Conservation (phyloP, 2,888 invertebrate genomes). For the Stegana nigrithorax region DNA sequence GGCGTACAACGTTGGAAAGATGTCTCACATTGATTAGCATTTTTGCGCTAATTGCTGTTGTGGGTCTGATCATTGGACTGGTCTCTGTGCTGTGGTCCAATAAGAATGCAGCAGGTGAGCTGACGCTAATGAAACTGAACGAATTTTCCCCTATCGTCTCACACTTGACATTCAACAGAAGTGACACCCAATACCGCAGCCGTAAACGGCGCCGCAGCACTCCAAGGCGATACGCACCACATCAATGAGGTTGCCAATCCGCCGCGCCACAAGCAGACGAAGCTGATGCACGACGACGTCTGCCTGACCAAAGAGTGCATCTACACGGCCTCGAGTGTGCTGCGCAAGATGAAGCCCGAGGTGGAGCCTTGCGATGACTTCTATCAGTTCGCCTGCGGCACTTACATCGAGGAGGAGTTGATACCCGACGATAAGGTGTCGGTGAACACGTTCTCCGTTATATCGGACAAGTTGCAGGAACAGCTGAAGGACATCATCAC, state of each 20-base stretch:
- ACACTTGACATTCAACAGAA: conserved; percentile 31
- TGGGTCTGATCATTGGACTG: conserved; percentile 74
- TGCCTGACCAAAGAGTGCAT: conserved; percentile 85
- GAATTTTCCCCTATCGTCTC: not conserved
- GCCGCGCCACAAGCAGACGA: too few species aligned
- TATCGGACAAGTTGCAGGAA: conserved; percentile 68
- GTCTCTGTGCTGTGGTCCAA: conserved; percentile 70
- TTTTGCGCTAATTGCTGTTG: conserved; percentile 73
- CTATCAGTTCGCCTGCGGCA: conserved; percentile 81
- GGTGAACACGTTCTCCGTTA: conserved; percentile 68
- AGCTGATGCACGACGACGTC: conserved; percentile 64
- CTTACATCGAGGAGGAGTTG: conserved; percentile 75
- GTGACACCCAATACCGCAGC: conserved; percentile 26
- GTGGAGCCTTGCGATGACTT: conserved; percentile 84
- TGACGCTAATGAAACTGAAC: not conserved
- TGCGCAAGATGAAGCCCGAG: conserved; percentile 75
- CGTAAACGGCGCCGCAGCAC: conserved; percentile 51
- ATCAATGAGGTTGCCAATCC: conserved; percentile 39
- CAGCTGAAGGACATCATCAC: conserved; percentile 67
- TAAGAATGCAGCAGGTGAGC: conserved; percentile 56
- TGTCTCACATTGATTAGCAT: conserved; percentile 74
- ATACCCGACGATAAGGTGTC: conserved; percentile 78
- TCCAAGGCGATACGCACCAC: conserved; percentile 49
- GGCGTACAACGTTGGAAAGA: conserved; percentile 79
- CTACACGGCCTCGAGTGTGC: conserved; percentile 76